These are phyloP conservation scores for Sarcophaga caerulescens DNA, from an alignment of 2,888 invertebrate species.

Conservation along the genomic window DNA sequence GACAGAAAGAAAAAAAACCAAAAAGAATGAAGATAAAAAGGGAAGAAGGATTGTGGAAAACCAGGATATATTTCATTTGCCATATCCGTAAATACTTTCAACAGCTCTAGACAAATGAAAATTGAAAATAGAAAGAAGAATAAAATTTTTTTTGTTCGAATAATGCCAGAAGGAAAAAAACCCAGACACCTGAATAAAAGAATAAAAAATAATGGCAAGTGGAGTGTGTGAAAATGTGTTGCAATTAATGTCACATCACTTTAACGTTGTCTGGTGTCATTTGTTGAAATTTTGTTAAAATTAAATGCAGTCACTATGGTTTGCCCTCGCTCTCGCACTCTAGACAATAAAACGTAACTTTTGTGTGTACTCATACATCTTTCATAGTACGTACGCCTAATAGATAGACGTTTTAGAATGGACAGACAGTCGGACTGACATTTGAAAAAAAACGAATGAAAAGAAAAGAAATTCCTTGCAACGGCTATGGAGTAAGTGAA, in stretches of 20 bases:
- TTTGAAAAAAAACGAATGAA: neutral
- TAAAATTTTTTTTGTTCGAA: no score
- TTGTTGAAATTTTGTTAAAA: slow-evolving; percentile 68
- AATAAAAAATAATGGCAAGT: slow-evolving; percentile 34
- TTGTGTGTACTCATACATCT: neutral
- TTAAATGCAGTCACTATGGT: slow-evolving; percentile 61
- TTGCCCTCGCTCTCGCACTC: slow-evolving; percentile 8
- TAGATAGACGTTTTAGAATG: neutral
- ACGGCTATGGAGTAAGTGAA: neutral
- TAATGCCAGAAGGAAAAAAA: slow-evolving; percentile 10
- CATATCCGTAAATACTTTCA: slow-evolving; percentile 60
- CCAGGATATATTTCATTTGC: slow-evolving; percentile 60
- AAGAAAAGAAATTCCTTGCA: no score
- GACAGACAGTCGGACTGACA: neutral
- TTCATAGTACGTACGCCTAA: neutral
- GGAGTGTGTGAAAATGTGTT: slow-evolving; percentile 62
- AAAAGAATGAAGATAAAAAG: neutral
- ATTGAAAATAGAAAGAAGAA: slow-evolving; percentile 25
- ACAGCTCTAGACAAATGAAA: slow-evolving; percentile 49
- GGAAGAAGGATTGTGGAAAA: slow-evolving; percentile 13
- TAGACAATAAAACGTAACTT: slow-evolving; percentile 18
- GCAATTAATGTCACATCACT: slow-evolving; percentile 71
- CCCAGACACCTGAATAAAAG: neutral
- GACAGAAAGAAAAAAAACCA: neutral
- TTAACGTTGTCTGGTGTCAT: slow-evolving; percentile 65